Evolutionary conservation across 2,888 invertebrate species (phyloP).

Genomic region (Lapara coniferarum): DNA sequence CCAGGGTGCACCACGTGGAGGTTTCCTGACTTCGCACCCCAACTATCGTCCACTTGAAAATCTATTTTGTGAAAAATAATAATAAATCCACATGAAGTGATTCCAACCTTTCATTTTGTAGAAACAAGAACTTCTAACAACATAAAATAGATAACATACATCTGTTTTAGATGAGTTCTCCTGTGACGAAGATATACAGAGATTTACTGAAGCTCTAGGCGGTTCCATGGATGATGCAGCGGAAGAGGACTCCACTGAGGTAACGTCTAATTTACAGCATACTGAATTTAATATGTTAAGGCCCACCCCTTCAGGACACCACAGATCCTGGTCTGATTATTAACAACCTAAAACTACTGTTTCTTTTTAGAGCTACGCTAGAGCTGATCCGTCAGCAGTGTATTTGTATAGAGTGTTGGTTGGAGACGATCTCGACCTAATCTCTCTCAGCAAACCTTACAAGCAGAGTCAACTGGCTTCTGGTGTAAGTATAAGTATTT

Average conservation of each 20-base stretch:
- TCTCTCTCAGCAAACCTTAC: slow-evolving; percentile 87
- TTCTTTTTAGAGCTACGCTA: slow-evolving; percentile 54
- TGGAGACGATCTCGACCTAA: slow-evolving; percentile 85
- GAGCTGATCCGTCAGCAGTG: slow-evolving; percentile 73
- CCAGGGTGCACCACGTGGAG: too few relatives aligned
- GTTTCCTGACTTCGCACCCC: too few relatives aligned
- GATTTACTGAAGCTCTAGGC: slow-evolving; percentile 92
- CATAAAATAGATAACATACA: too few relatives aligned
- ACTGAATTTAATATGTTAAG: background rate
- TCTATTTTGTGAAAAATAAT: too few relatives aligned
- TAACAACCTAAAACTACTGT: background rate
- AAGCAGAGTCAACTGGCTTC: slow-evolving; percentile 87
- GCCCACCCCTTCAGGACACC: too few relatives aligned
- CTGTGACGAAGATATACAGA: slow-evolving; percentile 84
- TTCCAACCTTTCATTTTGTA: too few relatives aligned
- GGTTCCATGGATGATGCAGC: slow-evolving; percentile 87
- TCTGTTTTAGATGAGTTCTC: slow-evolving; percentile 85
- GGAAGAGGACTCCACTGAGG: slow-evolving; percentile 83
- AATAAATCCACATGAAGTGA: too few relatives aligned
- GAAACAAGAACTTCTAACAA: too few relatives aligned
- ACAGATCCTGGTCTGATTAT: too few relatives aligned
- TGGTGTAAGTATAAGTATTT: slow-evolving; percentile 77
- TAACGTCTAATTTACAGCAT: slow-evolving; percentile 37
- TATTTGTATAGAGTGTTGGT: slow-evolving; percentile 86
- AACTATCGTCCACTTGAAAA: too few relatives aligned